Conservation (phyloP, 1,140 invertebrate genomes). For the Drosophila novamexicana region DNA sequence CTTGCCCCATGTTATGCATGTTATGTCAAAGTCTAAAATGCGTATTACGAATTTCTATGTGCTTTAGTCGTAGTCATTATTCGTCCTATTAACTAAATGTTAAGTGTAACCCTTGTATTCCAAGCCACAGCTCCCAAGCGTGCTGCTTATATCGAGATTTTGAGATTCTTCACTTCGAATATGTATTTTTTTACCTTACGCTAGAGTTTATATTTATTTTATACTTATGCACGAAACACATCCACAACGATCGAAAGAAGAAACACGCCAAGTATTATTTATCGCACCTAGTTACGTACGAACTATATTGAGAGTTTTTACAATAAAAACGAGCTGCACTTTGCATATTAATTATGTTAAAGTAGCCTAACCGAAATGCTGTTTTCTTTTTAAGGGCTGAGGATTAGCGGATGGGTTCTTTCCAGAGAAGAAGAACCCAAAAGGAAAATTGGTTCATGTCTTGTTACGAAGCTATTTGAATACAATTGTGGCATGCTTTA, state of each 20-base stretch:
- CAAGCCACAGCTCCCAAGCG: slow-evolving; percentile 11
- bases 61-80: slow-evolving; percentile 58
- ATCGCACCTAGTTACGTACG: slow-evolving; percentile 56
- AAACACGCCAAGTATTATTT: slow-evolving; percentile 76
- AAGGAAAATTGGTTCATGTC: too few relatives aligned
- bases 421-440: too few relatives aligned
- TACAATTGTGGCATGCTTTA: background rate
- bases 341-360: slow-evolving; percentile 49
- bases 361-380: slow-evolving; percentile 13
- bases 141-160: background rate
- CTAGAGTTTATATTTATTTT: slow-evolving; percentile 69
- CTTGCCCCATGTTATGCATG: slow-evolving; percentile 59
- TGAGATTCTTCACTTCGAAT: slow-evolving; percentile 36
- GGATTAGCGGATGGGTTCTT: too few relatives aligned
- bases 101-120: slow-evolving; percentile 44
- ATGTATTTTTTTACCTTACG: slow-evolving; percentile 65
- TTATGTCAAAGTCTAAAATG: slow-evolving; percentile 29
- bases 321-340: slow-evolving; percentile 55
- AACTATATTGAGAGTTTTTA: slow-evolving; percentile 56
- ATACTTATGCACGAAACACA: slow-evolving; percentile 44
- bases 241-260: slow-evolving; percentile 34
- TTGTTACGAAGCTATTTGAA: background rate
- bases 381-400: background rate
- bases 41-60: slow-evolving; percentile 56
- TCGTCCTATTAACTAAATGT: slow-evolving; percentile 43